Evolutionary conservation across 1,140 invertebrate genomes (phyloP), one percentile per base, ranked within the genome.

Genomic region (Vanessa tameamea): DNA sequence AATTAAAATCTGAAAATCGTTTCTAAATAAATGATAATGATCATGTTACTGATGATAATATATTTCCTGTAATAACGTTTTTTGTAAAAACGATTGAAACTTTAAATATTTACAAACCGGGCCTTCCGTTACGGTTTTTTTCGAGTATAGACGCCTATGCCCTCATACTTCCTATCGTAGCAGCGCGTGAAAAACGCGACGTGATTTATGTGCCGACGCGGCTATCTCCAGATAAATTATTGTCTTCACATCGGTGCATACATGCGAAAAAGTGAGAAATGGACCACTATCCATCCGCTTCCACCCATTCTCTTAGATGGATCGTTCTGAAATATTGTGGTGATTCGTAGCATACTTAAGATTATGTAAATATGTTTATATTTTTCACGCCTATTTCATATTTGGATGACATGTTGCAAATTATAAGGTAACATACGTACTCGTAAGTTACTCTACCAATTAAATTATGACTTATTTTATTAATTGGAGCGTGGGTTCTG

Each of bases 151-250:
- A 57, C 9, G 0, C 57, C 26, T 61, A 61, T 37, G 57, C 37
- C 1, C 20, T 12, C 53, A 57, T 23, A 8, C 57, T 37, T 61
- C 65, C 65, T 68, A 68, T 73, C 72, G 61, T 64, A 69, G 74
- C 59, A 48, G 53, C 69, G 76, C 72, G 78, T 85, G 78, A 85
- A 85, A 87, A 87, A 84, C 83, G 73, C 77, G 47, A 53, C 71
- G 78, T 87, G 85, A 85, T 85, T 87, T 87, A 87, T 85, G 80
- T 80, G 77, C 66, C 78, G 76, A 72, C 78, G 77, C 72, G 82
- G 81, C 78, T 83, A 83, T 84, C 84, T 83, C 63, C 64, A 81
- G 82, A 86, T 86, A 84, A 86, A 86, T 86, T 86, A 86, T 80
- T 81, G 78, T 82, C 78, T 79, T 81, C 80, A 75, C 81, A 81